A percentile compares a stretch with the other conserved stretches of the same genome.
Conservation (phyloP, 2,113 vertebrate genomes). For the Jacana jacana region DNA sequence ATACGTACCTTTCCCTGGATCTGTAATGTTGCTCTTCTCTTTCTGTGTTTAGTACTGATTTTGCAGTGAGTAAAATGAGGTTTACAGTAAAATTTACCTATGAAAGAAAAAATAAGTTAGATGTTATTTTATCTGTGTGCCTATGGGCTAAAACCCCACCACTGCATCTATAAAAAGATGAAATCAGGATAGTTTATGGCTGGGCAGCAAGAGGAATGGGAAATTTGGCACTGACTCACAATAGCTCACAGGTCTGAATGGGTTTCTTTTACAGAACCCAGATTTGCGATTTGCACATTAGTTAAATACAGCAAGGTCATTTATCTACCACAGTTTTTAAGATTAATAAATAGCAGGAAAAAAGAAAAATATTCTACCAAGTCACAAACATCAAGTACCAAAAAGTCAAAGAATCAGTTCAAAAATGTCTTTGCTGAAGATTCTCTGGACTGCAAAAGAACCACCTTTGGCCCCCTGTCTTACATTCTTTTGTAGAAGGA, state of each 20-base stretch:
- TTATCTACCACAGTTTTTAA: background rate
- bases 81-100: constrained; percentile 96
- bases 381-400: background rate
- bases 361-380: background rate
- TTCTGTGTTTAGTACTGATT: constrained; percentile 77
- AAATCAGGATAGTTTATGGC: background rate
- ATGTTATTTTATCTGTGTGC: background rate
- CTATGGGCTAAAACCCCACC: background rate
- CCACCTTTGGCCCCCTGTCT: background rate
- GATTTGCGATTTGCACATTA: background rate
- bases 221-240: background rate
- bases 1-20: constrained; percentile 62
- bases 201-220: background rate
- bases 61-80: constrained; percentile 90
- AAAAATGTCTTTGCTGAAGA: background rate
- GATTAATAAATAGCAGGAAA: background rate
- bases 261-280: background rate
- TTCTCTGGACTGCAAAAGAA: background rate
- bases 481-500: background rate
- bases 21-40: constrained; percentile 76
- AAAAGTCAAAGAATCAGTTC: background rate
- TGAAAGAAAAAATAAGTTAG: background rate
- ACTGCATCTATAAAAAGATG: background rate
- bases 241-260: background rate
- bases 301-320: background rate